Evolutionary conservation across 2,888 invertebrate genomes (phyloP), one percentile per base, ranked within the genome.

Genomic region (Rhimphoctona megacephalus): DNA sequence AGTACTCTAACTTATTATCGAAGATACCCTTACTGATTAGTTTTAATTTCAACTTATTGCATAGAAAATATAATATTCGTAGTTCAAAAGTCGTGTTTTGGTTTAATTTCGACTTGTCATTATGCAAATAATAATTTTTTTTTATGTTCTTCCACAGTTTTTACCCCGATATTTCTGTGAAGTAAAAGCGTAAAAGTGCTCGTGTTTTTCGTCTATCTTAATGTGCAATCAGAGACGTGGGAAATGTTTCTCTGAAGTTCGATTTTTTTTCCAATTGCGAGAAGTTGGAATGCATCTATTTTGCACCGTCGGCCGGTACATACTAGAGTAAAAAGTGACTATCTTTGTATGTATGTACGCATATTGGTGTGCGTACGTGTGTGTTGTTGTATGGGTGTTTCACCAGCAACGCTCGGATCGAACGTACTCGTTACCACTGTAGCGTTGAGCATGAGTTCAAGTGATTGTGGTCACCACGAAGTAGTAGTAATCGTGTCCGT

Each of bases 401-500:
- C 43, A 64, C 54, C 19, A 14, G 46, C 19, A 25, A 19, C 39
- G 14, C 70, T 17, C 19, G 69, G 46, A 46, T 77, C 76, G 73
- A 74, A 79, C 46, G 36, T 52, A 25, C 52, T 54, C 61, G 46
- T 72, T 83, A 61, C 81, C 33, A 73, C 72, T 67, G 73, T 19
- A 22, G 46, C 74, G 36, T n/a, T n/a, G 66, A 70, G 46, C 52
- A 67, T 33, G 79, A 70, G 85, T 72, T 19, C 46, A 64, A 86
- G 76, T 52, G 74, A 70, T 69, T 70, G 66, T 64, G 80, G 80
- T 70, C 39, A 17, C 54, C 36, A 54, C 43, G 76, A 66, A 86
- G 76, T 81, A 73, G 83, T 86, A 73, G 86, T 70, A 76, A 76
- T 64, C 61, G 14, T 74, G 67, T 79, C 43, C 67, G 49, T 61